Evolutionary conservation across 2,888 invertebrate species (phyloP), one percentile per base, ranked within the genome.

Genomic region (Epirrhoe alternata): DNA sequence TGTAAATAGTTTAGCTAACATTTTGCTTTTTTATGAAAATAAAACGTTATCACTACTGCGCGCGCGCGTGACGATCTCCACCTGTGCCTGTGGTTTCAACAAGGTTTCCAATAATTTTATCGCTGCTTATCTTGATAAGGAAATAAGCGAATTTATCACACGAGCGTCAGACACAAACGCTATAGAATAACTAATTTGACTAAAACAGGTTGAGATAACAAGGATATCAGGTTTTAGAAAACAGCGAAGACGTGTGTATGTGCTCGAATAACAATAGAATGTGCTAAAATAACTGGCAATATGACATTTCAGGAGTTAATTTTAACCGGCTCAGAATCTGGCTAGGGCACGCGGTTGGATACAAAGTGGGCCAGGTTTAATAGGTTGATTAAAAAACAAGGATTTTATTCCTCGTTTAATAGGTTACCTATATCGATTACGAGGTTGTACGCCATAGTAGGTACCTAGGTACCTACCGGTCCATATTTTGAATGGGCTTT

Each of bases 41-140:
- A 16, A 51, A 56, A 16, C 51, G 66, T 57, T 68, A 52, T 60
- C 64, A 62, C 64, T 24, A 24, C 56, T 57, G 45, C 72, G 73
- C 70, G 68, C 77, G 78, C 83, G 77, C 85, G 83, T 84, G 85
- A 85, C 84, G 78, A 74, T 74, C 74, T 74, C 76, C 74, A 75
- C 78, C 74, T 77, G 77, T 78, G 80, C 78, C 74, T 77, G 77
- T 78, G 80, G 78, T 83, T 85, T 84, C 81, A 83, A 80, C 83
- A 71, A 24, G 24, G 69, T 83, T 71, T 72, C 78, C 80, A 84
- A 85, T 92, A 90, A 86, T 87, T 90, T 91, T 92, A 91, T 91
- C 91, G 68, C 78, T 78, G 72, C 82, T 76, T 87, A 90, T 90
- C 90, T 90, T 89, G 92, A 92, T 92, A 92, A 92, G 89, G 82